phyloP scores from a whole-genome alignment of 35 echinoderm and acorn worm genomes.

The Heliocidaris tuberculata region DNA sequence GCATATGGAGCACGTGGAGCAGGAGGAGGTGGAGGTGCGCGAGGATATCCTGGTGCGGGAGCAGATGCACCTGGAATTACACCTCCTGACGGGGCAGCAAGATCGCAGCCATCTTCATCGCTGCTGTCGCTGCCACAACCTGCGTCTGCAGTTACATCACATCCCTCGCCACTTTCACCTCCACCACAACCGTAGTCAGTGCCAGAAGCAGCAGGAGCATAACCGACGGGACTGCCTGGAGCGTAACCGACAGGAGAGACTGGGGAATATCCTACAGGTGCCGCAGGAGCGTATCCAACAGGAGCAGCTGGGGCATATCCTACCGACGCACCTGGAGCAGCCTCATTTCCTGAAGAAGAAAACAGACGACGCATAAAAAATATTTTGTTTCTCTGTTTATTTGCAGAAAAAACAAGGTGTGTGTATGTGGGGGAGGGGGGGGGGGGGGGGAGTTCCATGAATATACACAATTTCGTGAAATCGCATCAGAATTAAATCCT shows the following conservation, averaged over 20 bases:
- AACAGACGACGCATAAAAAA: not conserved
- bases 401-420: not conserved
- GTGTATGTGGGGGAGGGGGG: not conserved
- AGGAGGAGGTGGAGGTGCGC: not conserved
- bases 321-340: not conserved
- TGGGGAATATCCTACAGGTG: not conserved
- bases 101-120: not conserved
- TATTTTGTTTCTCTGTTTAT: not conserved
- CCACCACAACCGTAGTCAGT: not conserved
- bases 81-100: not conserved
- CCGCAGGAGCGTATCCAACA: not conserved
- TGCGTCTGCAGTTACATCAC: too few relatives aligned
- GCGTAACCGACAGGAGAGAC: not conserved
- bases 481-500: too few relatives aligned
- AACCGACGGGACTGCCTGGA: not conserved
- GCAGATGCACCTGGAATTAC: not conserved
- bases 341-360: not conserved
- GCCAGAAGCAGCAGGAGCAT: not conserved
- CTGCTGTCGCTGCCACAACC: not conserved
- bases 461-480: too few relatives aligned
- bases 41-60: not conserved
- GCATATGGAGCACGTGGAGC: not conserved
- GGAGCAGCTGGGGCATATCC: not conserved
- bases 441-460: too few relatives aligned
- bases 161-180: not conserved